phyloP scores from a whole-genome alignment of 2,888 invertebrate species.

The Pherbina coryleti region DNA sequence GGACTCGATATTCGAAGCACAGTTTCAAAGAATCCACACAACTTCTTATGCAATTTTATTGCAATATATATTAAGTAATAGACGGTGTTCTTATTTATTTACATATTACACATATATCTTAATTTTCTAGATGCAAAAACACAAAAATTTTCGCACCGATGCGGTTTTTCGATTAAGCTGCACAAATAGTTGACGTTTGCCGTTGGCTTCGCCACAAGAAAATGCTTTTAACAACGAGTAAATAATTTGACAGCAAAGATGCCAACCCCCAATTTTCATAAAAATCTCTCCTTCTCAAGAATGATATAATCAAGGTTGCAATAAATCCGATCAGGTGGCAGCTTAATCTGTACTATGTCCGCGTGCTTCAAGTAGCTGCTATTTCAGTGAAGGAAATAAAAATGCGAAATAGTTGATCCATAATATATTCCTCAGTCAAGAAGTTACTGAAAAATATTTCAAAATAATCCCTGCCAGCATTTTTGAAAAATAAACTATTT shows the following conservation, averaged over 20 bases:
- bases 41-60: constrained; percentile 16
- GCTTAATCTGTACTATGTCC: too few species aligned
- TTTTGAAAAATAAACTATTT: too few species aligned
- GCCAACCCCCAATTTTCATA: too few species aligned
- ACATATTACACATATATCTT: constrained; percentile 16
- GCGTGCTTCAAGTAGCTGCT: too few species aligned
- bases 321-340: too few species aligned
- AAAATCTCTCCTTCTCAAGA: too few species aligned
- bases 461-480: too few species aligned
- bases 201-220: constrained; percentile 11
- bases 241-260: background rate
- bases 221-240: background rate
- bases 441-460: too few species aligned
- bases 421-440: too few species aligned
- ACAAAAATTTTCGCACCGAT: constrained; percentile 11
- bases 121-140: constrained; percentile 27
- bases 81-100: background rate
- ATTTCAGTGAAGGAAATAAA: too few species aligned
- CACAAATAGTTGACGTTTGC: constrained; percentile 25
- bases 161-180: constrained; percentile 11
- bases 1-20: background rate
- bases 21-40: background rate
- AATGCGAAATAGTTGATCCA: too few species aligned
- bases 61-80: background rate
- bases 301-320: too few species aligned